These are phyloP conservation scores for Chroicocephalus ridibundus DNA, from an alignment of 2,113 vertebrate species.

Conservation along the genomic window DNA sequence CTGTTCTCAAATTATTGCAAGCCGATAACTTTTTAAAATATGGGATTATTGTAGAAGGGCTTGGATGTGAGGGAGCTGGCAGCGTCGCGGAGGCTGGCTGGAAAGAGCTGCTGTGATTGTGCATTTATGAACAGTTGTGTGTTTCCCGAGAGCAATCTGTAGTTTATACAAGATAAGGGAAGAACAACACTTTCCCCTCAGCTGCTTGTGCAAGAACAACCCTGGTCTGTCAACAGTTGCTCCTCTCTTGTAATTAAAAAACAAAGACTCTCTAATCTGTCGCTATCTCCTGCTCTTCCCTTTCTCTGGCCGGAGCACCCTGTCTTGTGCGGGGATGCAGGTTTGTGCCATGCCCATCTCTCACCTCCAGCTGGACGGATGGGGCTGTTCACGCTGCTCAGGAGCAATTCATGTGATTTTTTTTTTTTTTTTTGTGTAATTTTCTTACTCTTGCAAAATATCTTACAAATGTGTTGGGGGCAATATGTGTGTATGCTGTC, in stretches of 20 bases:
- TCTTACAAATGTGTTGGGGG: background rate
- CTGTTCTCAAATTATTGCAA: background rate
- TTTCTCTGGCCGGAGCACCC: background rate
- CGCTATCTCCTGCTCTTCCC: background rate
- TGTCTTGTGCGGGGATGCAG: background rate
- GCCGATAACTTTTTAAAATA: background rate
- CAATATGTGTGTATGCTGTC: accelerated
- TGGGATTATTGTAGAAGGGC: background rate
- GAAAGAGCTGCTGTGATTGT: background rate
- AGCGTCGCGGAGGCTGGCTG: background rate
- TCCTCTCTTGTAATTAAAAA: background rate
- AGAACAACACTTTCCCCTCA: conserved; percentile 2
- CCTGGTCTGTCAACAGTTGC: background rate
- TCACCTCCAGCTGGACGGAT: background rate
- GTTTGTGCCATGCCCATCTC: background rate
- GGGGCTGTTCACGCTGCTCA: background rate
- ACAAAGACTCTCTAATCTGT: conserved; percentile 30
- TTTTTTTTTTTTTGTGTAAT: background rate
- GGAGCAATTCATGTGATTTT: background rate
- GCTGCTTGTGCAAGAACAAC: conserved; percentile 14
- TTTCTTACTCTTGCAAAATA: background rate
- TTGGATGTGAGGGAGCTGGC: background rate
- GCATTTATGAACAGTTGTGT: background rate
- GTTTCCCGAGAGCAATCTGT: background rate
- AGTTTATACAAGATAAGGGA: conserved; percentile 55